Base-by-base conservation (phyloP, 1,140 invertebrate species). In the Atopsyche davidsoni region DNA sequence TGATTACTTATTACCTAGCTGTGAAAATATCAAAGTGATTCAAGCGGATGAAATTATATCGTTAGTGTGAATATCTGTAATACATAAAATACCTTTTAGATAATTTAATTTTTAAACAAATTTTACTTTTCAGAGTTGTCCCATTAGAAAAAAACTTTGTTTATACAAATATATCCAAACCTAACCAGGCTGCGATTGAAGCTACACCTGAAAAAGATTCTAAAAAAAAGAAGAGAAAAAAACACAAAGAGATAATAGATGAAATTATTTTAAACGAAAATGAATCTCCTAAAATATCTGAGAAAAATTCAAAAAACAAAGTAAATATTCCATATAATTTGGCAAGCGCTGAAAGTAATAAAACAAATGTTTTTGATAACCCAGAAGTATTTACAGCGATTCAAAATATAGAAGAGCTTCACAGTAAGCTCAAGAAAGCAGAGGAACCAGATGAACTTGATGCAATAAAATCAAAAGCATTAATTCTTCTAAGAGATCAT, bases 151-250 rank as follows among this genome's bases (percentile, higher is more conserved):
- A 32, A 21, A 34, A 31, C 13, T 57, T 57, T 11, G 34, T 28
- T 9, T 19, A 16, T 46, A 32, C 42, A 17, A 17, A 54, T 16
- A 42, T 32, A 6, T 10, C 16, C 34, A 14, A 31, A 14, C 19
- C 41, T 23, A 22, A 10, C 13, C 34, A 45, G 6, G 16, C 39
- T 10, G 42, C 23, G 11, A 25, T 23, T 14, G 40, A 46, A 14
- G 42, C 47, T 14, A 24, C 23, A 17, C 22, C 25, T 24, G 55
- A 57, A 50, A 57, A 57, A 57, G 56, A 58, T 31, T 35, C 44
- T 3, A 58, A 58, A 45, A 58, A 58, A 42, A 58, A 58, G 34
- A 58, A 58, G 35, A 22, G 52, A 22, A 58, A 58, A 35, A 55
- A 54, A 42, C 43, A 54, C 19, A 58, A 55, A 28, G 52, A 55